Evolutionary conservation across 2,113 vertebrate genomes (phyloP).

Genomic region (Cryptomyrus ogoouensis): DNA sequence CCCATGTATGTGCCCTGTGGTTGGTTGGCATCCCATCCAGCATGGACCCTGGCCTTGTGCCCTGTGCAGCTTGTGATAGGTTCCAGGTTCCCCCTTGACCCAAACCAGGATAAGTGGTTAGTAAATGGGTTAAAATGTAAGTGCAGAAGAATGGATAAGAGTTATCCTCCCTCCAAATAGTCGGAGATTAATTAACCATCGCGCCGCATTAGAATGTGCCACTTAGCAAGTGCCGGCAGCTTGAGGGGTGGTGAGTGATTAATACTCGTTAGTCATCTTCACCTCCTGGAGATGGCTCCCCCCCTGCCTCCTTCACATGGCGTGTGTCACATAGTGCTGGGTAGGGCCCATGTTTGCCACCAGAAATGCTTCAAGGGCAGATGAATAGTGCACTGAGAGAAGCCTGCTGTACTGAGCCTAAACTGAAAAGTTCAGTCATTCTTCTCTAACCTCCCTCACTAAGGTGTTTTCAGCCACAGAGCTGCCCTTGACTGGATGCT

Average conservation of each 20-base stretch:
- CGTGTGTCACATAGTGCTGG: neutral
- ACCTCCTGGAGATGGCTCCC: conserved; percentile 35
- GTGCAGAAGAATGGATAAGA: neutral
- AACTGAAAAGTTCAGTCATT: neutral
- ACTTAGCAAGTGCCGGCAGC: conserved; percentile 23
- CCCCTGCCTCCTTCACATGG: neutral
- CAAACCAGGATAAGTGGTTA: neutral
- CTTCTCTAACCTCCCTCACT: neutral
- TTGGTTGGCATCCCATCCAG: neutral
- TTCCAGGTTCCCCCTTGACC: neutral
- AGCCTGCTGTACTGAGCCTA: neutral
- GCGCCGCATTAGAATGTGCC: conserved; percentile 7
- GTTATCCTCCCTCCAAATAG: conserved; percentile 17
- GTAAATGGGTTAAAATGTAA: neutral
- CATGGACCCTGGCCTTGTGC: neutral
- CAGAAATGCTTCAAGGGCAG: neutral
- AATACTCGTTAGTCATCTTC: conserved; percentile 31
- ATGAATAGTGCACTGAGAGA: neutral
- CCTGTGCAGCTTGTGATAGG: neutral
- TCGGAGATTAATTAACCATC: conserved; percentile 42
- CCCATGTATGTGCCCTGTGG: neutral
- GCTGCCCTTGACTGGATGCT: neutral
- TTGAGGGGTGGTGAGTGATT: conserved; percentile 1
- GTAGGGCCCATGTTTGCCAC: neutral
- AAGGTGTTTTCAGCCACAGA: neutral